Evolutionary conservation across 1,140 invertebrate species (phyloP), one percentile per base, ranked within the genome.

Genomic region (Dysdera silvatica): DNA sequence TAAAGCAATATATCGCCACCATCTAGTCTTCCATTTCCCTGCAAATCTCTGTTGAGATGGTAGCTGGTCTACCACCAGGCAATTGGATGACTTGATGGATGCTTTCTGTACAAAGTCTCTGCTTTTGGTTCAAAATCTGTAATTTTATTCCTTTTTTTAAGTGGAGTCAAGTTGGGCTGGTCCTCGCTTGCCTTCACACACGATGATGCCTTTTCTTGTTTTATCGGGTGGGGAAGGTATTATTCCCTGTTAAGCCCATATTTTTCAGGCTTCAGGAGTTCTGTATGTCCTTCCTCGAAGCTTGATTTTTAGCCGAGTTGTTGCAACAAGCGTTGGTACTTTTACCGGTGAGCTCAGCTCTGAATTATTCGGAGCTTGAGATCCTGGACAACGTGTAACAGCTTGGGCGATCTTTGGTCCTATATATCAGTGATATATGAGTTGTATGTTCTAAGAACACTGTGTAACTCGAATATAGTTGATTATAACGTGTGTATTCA

Each of bases 1-100:
- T 93, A 85, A 82, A 68, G 7, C 7, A 20, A 4, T 8, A 10
- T n/a, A 12, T 28, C 31, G 35, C 47, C n/a, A 33, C 10, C 18
- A n/a, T n/a, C n/a, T n/a, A n/a, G n/a, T n/a, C n/a, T n/a, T n/a
- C n/a, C n/a, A n/a, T n/a, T n/a, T 14, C 45, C 43, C 18, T 24
- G 24, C 35, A 2, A 16, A 18, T 24, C 55, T 18, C 35, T 14
- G 5, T 29, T 18, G 8, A 20, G 32, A 12, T 23, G 3, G 32
- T 47, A 66, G 48, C 61, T 57, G 51, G 53, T 49, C 53, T 63
- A 49, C 43, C 18, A 12, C 24, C 29, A 48, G 29, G 26, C 12
- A 20, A 12, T 31, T n/a, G 18, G 26, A 31, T n/a, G 48, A n/a
- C 18, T 45, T 49, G n/a, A 24, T 47, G n/a, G 31, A n/a, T 28